Conservation (phyloP, 2,888 invertebrate genomes). For the Onchidella celtica region DNA sequence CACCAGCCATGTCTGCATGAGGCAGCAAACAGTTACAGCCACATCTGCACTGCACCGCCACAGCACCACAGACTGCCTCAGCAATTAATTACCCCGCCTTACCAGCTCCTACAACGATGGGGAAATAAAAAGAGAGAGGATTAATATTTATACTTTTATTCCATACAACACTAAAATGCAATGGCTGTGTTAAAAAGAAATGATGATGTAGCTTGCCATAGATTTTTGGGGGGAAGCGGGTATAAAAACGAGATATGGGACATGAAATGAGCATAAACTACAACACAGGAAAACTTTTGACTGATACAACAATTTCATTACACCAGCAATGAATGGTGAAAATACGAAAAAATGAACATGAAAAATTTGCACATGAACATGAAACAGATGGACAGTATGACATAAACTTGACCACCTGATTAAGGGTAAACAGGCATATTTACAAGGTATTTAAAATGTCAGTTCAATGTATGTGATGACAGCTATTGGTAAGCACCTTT, state of each 20-base stretch:
- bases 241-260: background rate
- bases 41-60: slow-evolving; percentile 41
- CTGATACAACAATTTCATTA: background rate
- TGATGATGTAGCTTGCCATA: slow-evolving; percentile 5
- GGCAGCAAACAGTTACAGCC: slow-evolving; percentile 28
- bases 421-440: no score
- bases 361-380: background rate
- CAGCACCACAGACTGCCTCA: slow-evolving; percentile 44
- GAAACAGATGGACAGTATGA: background rate
- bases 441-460: slow-evolving; percentile 28
- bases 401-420: background rate
- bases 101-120: slow-evolving; percentile 57
- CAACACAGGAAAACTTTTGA: background rate
- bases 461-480: slow-evolving; percentile 4
- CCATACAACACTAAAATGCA: slow-evolving; percentile 5
- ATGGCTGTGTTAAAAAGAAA: background rate
- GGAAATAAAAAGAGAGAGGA: slow-evolving; percentile 52
- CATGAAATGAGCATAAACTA: background rate
- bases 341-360: background rate
- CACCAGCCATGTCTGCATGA: slow-evolving; percentile 39
- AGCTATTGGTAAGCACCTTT: slow-evolving; percentile 49
- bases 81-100: slow-evolving; percentile 52
- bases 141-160: slow-evolving; percentile 47
- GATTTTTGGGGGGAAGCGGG: no score
- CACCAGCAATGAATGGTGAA: background rate